Base-by-base conservation (phyloP, 1,140 invertebrate species). In the Aphaenogaster ashmeadi region DNA sequence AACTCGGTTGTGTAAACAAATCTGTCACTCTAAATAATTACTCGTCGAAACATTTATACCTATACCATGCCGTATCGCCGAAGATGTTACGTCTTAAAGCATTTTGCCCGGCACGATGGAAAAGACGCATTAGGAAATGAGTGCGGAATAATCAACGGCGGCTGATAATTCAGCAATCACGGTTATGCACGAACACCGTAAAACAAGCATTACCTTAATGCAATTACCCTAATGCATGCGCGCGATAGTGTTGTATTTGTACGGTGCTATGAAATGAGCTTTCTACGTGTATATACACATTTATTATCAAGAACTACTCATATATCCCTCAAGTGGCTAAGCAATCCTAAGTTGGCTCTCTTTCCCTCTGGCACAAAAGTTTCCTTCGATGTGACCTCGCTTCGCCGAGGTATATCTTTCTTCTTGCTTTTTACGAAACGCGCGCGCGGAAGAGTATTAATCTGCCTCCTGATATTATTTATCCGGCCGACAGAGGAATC, bases 71-170 rank as follows among this genome's bases (percentile, higher is more conserved):
- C 4, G 7, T 18, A 64, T 64, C 13, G 50, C 67, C 36, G 54
- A 38, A 41, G 36, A 74, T 18, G 8, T 36, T 47, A 36, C 18
- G 27, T 21, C 18, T 78, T 58, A 60, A 74, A 38, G n/a, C 21
- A 11, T 50, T 47, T 47, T 21, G 33, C 7, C 13, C 11, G 27
- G 27, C 3, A 27, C 21, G 41, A 4, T n/a, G 8, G 66, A 74
- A 58, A 79, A 87, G 75, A 85, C 64, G 79, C 88, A 88, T 89
- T 89, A 89, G 88, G 50, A 78, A 72, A 89, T 85, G 88, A 88
- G 79, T 15, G 41, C 44, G 71, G 47, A 79, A 88, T 79, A 86
- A 88, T 84, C 44, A 66, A 60, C 52, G 33, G 18, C 62, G 47
- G 21, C 41, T 54, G 54, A 78, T 75, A 77, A 84, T 77, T 50